phyloP scores from a whole-genome alignment of 23 tunicate species.

The Corella eumyota region DNA sequence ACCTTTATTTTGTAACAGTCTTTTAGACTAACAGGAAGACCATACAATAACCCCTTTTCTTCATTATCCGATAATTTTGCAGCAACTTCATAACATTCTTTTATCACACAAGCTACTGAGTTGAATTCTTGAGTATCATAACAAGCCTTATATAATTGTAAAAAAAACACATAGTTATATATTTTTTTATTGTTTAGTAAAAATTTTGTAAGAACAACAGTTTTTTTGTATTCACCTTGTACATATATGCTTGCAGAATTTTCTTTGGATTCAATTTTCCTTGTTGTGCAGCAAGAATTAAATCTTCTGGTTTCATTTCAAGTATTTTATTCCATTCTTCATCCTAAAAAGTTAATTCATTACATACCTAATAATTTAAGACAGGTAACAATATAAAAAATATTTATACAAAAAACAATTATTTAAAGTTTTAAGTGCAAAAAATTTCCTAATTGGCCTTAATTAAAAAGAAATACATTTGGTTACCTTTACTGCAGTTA shows the following conservation, averaged over 20 bases:
- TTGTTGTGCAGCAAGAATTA: slow-evolving; percentile 20
- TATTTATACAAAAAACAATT: too few relatives aligned
- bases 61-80: not conserved
- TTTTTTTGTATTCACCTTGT: slow-evolving; percentile 16
- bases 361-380: too few relatives aligned
- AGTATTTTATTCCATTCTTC: slow-evolving; percentile 12
- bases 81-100: slow-evolving; percentile 6
- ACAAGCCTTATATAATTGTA: too few relatives aligned
- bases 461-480: too few relatives aligned
- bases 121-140: slow-evolving; percentile 20
- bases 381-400: too few relatives aligned
- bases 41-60: slow-evolving; percentile 21
- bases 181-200: too few relatives aligned
- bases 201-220: not conserved
- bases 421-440: too few relatives aligned
- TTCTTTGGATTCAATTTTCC: slow-evolving; percentile 9
- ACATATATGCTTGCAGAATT: slow-evolving; percentile 13
- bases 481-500: too few relatives aligned
- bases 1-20: slow-evolving; percentile 43
- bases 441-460: too few relatives aligned
- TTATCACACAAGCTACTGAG: slow-evolving; percentile 43
- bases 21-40: slow-evolving; percentile 67
- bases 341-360: too few relatives aligned
- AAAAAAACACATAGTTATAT: too few relatives aligned
- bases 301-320: not conserved